These are phyloP conservation scores for Prionailurus bengalensis DNA, from an alignment of 2,113 vertebrate genomes.

Conservation along the genomic window DNA sequence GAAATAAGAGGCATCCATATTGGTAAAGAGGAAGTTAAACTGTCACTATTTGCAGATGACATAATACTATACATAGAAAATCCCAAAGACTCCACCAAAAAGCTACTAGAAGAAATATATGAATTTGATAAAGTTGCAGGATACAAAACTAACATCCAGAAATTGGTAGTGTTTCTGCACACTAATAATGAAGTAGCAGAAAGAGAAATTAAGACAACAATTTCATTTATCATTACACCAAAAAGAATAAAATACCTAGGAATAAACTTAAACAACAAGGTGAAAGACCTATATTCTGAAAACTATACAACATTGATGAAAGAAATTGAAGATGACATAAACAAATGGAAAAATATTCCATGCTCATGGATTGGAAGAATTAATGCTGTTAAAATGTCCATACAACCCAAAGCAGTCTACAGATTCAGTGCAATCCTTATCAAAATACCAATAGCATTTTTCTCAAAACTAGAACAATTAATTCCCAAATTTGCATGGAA, in stretches of 20 bases:
- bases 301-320: neutral
- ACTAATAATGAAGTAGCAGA: neutral
- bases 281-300: neutral
- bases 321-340: neutral
- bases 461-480: neutral
- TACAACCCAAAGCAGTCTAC: neutral
- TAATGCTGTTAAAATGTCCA: neutral
- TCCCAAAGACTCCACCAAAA: neutral
- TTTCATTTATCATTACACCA: neutral
- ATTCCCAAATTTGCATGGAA: neutral
- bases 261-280: neutral
- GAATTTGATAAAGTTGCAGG: neutral
- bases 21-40: neutral
- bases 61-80: neutral
- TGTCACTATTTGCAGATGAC: neutral
- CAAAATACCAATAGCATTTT: neutral
- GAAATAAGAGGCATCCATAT: neutral
- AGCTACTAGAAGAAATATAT: neutral
- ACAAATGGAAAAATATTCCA: neutral
- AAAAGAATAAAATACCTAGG: neutral
- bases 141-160: neutral
- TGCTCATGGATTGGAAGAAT: neutral
- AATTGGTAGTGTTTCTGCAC: neutral
- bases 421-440: neutral
- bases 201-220: neutral